Conservation (phyloP, 2,888 invertebrate species). For the Trachelus stipa region DNA sequence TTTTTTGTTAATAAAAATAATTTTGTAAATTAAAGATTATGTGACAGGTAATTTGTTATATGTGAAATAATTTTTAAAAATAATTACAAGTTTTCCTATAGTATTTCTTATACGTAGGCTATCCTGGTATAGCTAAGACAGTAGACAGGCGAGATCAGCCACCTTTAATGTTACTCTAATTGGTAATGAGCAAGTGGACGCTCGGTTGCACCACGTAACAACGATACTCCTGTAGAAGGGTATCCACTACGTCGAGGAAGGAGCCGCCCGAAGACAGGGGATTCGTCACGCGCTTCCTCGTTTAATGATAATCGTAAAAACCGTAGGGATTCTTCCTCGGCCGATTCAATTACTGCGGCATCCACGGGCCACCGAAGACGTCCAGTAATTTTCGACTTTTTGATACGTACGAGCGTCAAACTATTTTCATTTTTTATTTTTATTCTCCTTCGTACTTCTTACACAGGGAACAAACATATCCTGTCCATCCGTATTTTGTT, state of each 20-base stretch:
- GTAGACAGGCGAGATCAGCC: not conserved
- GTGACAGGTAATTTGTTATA: not conserved
- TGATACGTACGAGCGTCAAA: not conserved
- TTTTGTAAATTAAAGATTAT: not conserved
- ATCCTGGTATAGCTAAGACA: not conserved
- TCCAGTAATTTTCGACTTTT: not conserved
- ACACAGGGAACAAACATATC: not conserved
- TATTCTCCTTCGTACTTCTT: not conserved
- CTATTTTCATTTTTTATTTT: not conserved
- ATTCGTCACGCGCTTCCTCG: slow-evolving; percentile 9
- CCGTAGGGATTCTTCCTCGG: not conserved
- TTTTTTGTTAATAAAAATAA: not conserved
- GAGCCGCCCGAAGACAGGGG: not conserved
- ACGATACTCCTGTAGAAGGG: not conserved
- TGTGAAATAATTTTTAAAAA: not conserved
- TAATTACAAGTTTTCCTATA: not conserved
- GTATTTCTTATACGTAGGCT: not conserved
- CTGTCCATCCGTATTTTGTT: not conserved
- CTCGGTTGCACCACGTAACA: slow-evolving; percentile 5
- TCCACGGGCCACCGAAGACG: not conserved
- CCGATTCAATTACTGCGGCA: slow-evolving; percentile 3
- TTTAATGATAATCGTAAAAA: slow-evolving; percentile 6
- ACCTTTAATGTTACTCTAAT: slow-evolving; percentile 4
- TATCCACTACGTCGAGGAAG: not conserved
- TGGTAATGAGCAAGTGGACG: slow-evolving; percentile 6